Conservation (phyloP, 2,888 invertebrate species). For the Polydesmus complanatus region DNA sequence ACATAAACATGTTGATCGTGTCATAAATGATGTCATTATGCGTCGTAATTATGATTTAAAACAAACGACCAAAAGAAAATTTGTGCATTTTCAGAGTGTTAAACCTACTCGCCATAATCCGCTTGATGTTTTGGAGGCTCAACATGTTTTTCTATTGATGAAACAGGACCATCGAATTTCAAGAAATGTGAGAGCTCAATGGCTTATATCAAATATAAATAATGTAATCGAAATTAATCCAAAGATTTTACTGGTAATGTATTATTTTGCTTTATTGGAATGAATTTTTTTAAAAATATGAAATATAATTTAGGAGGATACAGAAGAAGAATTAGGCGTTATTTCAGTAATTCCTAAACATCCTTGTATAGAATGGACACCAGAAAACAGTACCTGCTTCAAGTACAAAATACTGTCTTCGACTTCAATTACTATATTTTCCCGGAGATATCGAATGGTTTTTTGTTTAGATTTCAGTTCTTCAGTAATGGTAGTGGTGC, state of each 20-base stretch:
- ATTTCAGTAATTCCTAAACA: slow-evolving; percentile 47
- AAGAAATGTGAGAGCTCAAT: slow-evolving; percentile 54
- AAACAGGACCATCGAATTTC: slow-evolving; percentile 56
- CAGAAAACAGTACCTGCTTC: slow-evolving; percentile 34
- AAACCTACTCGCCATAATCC: too few species aligned
- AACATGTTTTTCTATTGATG: slow-evolving; percentile 50
- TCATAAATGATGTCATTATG: too few species aligned
- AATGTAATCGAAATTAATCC: slow-evolving; percentile 41
- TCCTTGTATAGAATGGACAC: slow-evolving; percentile 37
- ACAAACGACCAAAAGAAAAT: too few species aligned
- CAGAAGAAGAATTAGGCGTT: slow-evolving; percentile 44
- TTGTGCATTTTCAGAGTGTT: too few species aligned
- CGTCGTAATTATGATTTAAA: too few species aligned
- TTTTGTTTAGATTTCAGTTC: slow-evolving; percentile 66
- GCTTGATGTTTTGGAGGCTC: slow-evolving; percentile 39
- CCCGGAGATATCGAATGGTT: slow-evolving; percentile 54
- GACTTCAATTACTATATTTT: slow-evolving; percentile 50
- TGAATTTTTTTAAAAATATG: background rate
- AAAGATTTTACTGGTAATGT: slow-evolving; percentile 26
- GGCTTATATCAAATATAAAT: slow-evolving; percentile 56
- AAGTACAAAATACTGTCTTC: slow-evolving; percentile 37
- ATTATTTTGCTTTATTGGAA: background rate
- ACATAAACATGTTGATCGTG: too few species aligned
- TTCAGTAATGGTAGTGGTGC: slow-evolving; percentile 54
- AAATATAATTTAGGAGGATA: slow-evolving; percentile 31